Conservation (phyloP, 1,140 invertebrate genomes). For the Drosophila funebris region DNA sequence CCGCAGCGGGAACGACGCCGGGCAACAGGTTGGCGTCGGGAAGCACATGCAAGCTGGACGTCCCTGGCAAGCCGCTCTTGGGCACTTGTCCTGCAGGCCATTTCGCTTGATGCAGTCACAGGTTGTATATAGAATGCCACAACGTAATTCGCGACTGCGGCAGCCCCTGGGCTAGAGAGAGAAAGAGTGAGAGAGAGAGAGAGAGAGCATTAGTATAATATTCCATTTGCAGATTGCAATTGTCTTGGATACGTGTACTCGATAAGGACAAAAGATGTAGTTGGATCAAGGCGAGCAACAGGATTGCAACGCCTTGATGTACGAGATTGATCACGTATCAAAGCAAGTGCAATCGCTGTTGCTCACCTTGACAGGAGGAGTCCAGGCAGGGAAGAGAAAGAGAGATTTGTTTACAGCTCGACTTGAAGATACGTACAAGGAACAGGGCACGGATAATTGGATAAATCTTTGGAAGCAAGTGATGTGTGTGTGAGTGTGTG, state of each 20-base stretch:
- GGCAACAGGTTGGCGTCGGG: slow-evolving; percentile 87
- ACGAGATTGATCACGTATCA: slow-evolving; percentile 47
- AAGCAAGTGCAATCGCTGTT: slow-evolving; percentile 48
- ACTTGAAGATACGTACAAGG: not conserved
- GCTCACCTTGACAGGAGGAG: slow-evolving; percentile 59
- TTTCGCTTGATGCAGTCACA: slow-evolving; percentile 91
- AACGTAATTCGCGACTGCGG: slow-evolving; percentile 88
- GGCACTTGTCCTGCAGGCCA: slow-evolving; percentile 90
- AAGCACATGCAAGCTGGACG: slow-evolving; percentile 87
- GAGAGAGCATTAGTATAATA: not conserved
- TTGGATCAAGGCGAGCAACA: slow-evolving; percentile 50
- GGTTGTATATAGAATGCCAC: slow-evolving; percentile 87
- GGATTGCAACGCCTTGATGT: slow-evolving; percentile 53
- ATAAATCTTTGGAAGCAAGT: not conserved
- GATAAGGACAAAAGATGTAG: slow-evolving; percentile 6
- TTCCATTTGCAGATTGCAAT: not conserved
- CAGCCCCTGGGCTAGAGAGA: slow-evolving; percentile 70
- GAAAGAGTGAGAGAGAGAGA: not conserved
- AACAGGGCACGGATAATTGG: not conserved
- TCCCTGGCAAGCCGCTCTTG: slow-evolving; percentile 88
- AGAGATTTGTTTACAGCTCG: not conserved
- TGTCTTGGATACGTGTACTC: slow-evolving; percentile 32
- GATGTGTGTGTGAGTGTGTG: not conserved
- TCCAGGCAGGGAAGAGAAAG: not conserved
- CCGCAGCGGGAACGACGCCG: slow-evolving; percentile 69